Conservation (phyloP, 2,888 invertebrate species). For the Aradus depressus region DNA sequence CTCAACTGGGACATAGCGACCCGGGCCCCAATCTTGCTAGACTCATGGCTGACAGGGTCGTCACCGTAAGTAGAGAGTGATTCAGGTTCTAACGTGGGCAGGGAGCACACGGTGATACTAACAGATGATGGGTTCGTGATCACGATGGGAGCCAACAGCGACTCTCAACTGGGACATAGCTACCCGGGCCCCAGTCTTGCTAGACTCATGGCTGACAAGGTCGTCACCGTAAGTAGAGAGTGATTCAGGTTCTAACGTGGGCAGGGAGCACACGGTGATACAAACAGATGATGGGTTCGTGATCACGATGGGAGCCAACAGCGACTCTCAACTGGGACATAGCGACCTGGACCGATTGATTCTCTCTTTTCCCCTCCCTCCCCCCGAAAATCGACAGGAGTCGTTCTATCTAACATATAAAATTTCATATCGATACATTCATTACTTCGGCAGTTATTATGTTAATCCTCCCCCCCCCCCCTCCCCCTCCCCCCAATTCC, state of each 20-base stretch:
- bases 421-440: no score
- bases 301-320: constrained; percentile 53
- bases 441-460: no score
- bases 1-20: constrained; percentile 49
- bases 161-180: constrained; percentile 50
- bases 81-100: no score
- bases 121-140: constrained; percentile 51
- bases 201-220: constrained; percentile 10
- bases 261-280: constrained; percentile 44
- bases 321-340: constrained; percentile 50
- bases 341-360: constrained; percentile 32
- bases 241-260: no score
- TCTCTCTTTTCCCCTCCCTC: not conserved
- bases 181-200: constrained; percentile 36
- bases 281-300: constrained; percentile 52
- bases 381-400: no score
- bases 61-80: constrained; percentile 19
- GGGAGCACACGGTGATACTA: constrained; percentile 47
- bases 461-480: no score
- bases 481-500: no score
- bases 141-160: constrained; percentile 52
- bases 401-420: no score
- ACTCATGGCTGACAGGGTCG: constrained; percentile 15
- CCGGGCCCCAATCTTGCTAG: constrained; percentile 34
- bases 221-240: constrained; percentile 15